Evolutionary conservation across 2,113 vertebrate genomes (phyloP), one percentile per base, ranked within the genome.

Genomic region (Rynchops niger): DNA sequence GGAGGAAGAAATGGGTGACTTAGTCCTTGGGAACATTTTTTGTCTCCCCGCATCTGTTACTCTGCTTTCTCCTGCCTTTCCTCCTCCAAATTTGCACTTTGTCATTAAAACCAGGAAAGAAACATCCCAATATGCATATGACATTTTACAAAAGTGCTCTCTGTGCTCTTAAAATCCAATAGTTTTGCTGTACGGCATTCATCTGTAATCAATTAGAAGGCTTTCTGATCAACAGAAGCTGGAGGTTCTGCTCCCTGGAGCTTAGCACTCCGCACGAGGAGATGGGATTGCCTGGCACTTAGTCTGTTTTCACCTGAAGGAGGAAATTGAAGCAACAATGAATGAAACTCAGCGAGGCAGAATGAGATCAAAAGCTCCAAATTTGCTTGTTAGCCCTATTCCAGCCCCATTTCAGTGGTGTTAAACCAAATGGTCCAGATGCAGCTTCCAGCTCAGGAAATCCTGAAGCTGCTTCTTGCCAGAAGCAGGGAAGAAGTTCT

Each of bases 131-230:
- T 97, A 97, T 94, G 91, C 93, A 95, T 95, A 94, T 95, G 96
- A 96, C 97, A 97, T 96, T 97, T 95, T 94, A 73, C 81, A 58
- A 90, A 96, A 97, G 94, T 97, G 95, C 96, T 97, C 93, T 96
- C 89, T 89, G 78, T 97, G 91, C 95, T 95, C 93, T 97, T 96
- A 96, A 95, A 97, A 97, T 65, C 86, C 93, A 93, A 62, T 67
- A 82, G 85, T 95, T 97, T 93, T 7, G 5, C 78, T 90, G 74
- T 62, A 42, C 22, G 5, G 55, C 6, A 5, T 97, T 97, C 89
- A 88, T 96, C 94, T 96, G 95, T 94, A 96, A 94, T 96, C 95
- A 95, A 90, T 95, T 96, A 95, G 91, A 73, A 95, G 93, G 47
- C 69, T 97, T 96, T 96, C 88, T 91, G 96, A 96, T 95, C 89